Evolutionary conservation across 2,888 invertebrate genomes (phyloP), one percentile per base, ranked within the genome.

Genomic region (Melieria picta): DNA sequence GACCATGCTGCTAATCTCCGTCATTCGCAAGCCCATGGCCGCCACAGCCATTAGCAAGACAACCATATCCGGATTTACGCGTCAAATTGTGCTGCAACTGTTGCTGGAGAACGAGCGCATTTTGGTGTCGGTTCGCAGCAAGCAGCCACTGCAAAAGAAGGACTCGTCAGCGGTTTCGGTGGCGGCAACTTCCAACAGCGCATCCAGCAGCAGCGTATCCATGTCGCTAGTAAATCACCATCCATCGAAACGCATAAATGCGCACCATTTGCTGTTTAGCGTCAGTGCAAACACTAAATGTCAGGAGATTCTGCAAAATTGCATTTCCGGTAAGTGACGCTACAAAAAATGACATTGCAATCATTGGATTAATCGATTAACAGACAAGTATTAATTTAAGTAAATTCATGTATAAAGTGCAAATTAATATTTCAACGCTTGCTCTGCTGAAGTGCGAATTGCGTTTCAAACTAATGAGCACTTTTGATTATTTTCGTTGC

Each of bases 31-130:
- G 69, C 79, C 81, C 55, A 48, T 76, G 5, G 65, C 61, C 7
- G 52, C 64, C 10, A 50, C 69, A 4, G 16, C 66, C 1, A 7
- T 58, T 1, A 43, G 72, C 10, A 76, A 75, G 61, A 58, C 74
- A 45, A 81, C 84, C 10, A 93, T 97, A 81, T 93, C 94, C 0
- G 96, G 96, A 7, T 97, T 97, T 88, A 94, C 95, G 56, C 91
- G 97, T 46, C 91, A 96, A 67, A 88, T 97, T 72, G 92, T 97
- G 76, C 88, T 97, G 68, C 96, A 97, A 81, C 89, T 97, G 70
- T 88, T 97, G 75, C 88, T 97, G 75, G 95, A 96, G 81, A 94
- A 93, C 81, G 96, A 96, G 87, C 93, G 93, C 79, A 91, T 94
- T 74, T 89, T 92, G 43, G 93, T 96, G 43, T 93, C 93, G 78